Percentiles rank a stretch among this genome's conserved stretches.
Conservation (phyloP, 2,888 invertebrate genomes). For the Patella depressa region DNA sequence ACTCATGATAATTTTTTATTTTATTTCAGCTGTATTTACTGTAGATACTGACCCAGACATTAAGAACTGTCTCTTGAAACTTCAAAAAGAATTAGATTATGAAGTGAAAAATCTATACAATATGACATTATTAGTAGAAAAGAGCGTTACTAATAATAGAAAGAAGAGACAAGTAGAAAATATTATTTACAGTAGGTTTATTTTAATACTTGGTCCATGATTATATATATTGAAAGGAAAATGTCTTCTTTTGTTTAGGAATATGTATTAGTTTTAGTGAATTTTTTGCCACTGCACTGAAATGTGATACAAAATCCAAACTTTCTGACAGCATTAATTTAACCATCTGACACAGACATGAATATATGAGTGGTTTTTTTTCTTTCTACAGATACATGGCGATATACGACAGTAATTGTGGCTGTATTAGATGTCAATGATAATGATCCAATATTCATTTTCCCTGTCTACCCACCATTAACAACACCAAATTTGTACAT, state of each 20-base stretch:
- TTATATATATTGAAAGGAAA: too few relatives aligned
- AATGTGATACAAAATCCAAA: too few relatives aligned
- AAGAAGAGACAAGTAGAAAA: neutral
- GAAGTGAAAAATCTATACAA: conserved; percentile 78
- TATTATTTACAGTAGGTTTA: conserved; percentile 77
- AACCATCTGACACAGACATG: too few relatives aligned
- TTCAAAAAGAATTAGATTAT: conserved; percentile 81
- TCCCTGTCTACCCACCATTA: conserved; percentile 74
- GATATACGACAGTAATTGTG: conserved; percentile 78
- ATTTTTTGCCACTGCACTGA: too few relatives aligned
- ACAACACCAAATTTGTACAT: conserved; percentile 76
- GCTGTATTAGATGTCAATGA: conserved; percentile 91
- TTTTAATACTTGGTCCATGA: conserved; percentile 76
- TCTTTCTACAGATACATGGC: conserved; percentile 43
- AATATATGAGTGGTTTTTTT: too few relatives aligned
- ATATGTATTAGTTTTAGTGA: too few relatives aligned
- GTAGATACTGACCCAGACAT: conserved; percentile 79
- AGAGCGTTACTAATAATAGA: neutral
- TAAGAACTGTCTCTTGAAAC: conserved; percentile 85
- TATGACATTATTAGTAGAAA: neutral
- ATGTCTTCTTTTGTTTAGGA: too few relatives aligned
- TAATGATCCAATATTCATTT: conserved; percentile 86
- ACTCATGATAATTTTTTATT: too few relatives aligned
- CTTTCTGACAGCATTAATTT: too few relatives aligned
- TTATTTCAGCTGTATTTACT: too few relatives aligned